Base-by-base conservation (phyloP, 2,888 invertebrate species). In the Cetonia aurata region DNA sequence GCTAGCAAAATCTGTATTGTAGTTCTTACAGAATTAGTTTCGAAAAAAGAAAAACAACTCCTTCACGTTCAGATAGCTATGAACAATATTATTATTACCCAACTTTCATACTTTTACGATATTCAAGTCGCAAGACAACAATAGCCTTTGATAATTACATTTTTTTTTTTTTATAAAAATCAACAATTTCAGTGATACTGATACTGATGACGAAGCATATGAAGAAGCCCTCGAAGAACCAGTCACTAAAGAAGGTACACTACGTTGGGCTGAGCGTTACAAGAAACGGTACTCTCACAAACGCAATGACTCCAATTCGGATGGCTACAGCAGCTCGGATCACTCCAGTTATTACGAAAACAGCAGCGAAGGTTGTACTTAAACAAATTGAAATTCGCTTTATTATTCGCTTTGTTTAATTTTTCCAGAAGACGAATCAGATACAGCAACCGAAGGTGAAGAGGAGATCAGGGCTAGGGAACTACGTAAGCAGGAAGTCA, bases 371-470 rank as follows among this genome's bases (percentile, higher is more conserved):
- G 86, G 86, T 86, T 77, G 80, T 79, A 13, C 53, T 37, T 53
- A 53, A 33, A 53, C n/a, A n/a, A 65, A 66, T 57, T 67, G 50
- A 17, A 37, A 37, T 10, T n/a, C 37, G 37, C 10, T 4, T 33
- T n/a, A 10, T 67, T 52, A n/a, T 41, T 55, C 15, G 13, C 53
- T 25, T 6, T 9, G 1, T 0, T 53, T 55, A 74, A 70, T 70
- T 42, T 67, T 80, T 82, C 81, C 85, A 87, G 91, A 90, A 80
- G 89, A 89, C 75, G 89, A 89, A 73, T 88, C 88, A 72, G 91
- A 90, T 69, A 92, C 92, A n/a, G 91, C 91, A 46, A 92, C 92
- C 0, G 92, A 92, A 82, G 91, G 91, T 9, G 91, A 92, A 83
- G 89, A 89, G 65, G 91, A 92, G 75, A 88, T 90, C 31, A 88